phyloP scores from a whole-genome alignment of 2,797 vertebrate genomes.

The Diplodus sargus region DNA sequence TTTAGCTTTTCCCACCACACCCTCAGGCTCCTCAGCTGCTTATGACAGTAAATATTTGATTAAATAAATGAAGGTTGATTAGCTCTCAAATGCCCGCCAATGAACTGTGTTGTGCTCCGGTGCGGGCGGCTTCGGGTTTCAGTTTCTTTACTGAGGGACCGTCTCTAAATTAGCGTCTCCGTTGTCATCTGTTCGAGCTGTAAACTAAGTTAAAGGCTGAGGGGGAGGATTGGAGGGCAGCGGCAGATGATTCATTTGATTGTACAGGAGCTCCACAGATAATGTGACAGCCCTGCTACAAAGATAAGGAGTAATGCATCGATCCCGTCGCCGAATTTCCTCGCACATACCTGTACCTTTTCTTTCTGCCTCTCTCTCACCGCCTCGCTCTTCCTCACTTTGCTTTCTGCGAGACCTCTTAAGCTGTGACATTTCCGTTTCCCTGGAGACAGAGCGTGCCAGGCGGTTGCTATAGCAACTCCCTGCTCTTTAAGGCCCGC shows the following conservation, averaged over 20 bases:
- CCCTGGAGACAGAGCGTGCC: conserved; percentile 90
- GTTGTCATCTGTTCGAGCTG: conserved; percentile 65
- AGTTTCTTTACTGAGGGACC: conserved; percentile 64
- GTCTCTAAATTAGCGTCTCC: conserved; percentile 66
- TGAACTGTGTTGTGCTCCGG: conserved; percentile 51
- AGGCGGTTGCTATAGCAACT: conserved; percentile 93
- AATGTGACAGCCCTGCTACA: conserved; percentile 69
- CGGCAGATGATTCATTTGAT: conserved; percentile 77
- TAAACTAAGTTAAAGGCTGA: conserved; percentile 74
- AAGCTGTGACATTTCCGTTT: conserved; percentile 88
- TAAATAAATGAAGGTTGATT: conserved; percentile 79
- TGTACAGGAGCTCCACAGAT: conserved; percentile 69
- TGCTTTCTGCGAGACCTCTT: conserved; percentile 84
- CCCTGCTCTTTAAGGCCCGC: conserved; percentile 85
- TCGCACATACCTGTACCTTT: conserved; percentile 72
- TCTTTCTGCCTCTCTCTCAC: conserved; percentile 31
- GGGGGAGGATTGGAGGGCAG: conserved; percentile 63
- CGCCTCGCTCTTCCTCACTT: conserved; percentile 64
- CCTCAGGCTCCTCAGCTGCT: conserved; percentile 65
- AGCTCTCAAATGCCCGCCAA: conserved; percentile 66
- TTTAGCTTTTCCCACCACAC: conserved; percentile 61
- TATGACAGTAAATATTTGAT: conserved; percentile 82
- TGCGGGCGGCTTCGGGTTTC: conserved; percentile 53
- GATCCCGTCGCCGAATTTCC: conserved; percentile 56
- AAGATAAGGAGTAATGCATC: conserved; percentile 71